phyloP scores from a whole-genome alignment of 2,888 invertebrate species.

The Camptogramma bilineatum region DNA sequence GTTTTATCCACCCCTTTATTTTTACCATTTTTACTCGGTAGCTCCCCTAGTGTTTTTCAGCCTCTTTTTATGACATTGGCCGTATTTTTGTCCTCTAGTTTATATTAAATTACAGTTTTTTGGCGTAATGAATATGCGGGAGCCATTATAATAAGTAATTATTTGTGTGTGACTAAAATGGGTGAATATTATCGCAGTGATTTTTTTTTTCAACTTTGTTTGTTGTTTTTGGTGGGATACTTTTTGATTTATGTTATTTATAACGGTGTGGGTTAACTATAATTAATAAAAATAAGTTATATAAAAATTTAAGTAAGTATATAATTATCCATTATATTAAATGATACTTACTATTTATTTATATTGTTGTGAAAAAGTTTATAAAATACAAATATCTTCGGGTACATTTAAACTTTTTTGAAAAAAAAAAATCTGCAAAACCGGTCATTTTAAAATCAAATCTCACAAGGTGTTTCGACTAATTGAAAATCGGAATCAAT shows the following conservation, averaged over 20 bases:
- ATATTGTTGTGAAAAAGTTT: too few species aligned
- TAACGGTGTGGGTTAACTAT: background rate
- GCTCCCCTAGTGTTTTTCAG: constrained; percentile 70
- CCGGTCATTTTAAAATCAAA: constrained; percentile 19
- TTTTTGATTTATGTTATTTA: constrained; percentile 15
- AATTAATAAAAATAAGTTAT: background rate
- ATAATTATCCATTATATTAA: too few species aligned
- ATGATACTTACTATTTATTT: too few species aligned
- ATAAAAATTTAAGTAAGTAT: too few species aligned
- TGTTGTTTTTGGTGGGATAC: constrained; percentile 46
- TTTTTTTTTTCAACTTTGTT: constrained; percentile 53
- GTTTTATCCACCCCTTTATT: constrained; percentile 75
- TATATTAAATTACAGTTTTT: constrained; percentile 84
- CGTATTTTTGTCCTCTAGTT: constrained; percentile 81
- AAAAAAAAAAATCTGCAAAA: background rate
- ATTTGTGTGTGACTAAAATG: constrained; percentile 66
- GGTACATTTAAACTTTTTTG: too few species aligned
- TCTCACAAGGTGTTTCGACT: constrained; percentile 37
- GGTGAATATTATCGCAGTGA: constrained; percentile 68
- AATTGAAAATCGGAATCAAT: constrained; percentile 33
- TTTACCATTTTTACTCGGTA: constrained; percentile 61
- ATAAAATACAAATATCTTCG: too few species aligned
- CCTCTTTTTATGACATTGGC: constrained; percentile 76
- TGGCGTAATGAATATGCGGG: constrained; percentile 82
- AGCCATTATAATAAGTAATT: constrained; percentile 67